Base-by-base conservation (phyloP, 2,888 invertebrate genomes). In the Candidula unifasciata region DNA sequence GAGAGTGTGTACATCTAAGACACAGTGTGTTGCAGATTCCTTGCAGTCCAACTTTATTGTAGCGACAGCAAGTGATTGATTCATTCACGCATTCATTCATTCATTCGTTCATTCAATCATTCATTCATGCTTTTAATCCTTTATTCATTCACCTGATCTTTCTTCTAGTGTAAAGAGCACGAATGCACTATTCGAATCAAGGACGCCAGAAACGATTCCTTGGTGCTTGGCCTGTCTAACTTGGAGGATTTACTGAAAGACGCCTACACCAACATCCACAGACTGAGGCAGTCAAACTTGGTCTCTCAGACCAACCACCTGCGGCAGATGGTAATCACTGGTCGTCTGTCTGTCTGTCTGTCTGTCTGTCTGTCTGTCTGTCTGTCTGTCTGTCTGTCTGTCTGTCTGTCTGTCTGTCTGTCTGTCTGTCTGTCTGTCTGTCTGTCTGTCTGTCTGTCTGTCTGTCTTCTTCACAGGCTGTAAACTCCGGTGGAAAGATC, bases 171-270 rank as follows among this genome's bases (percentile, higher is more conserved):
- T n/a, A 10, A 3, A 0, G 30, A 54, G 0, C 27, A 71, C n/a
- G 57, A 60, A 33, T 6, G 2, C 37, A 68, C 68, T 8, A 80
- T 80, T 18, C 35, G 80, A 33, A 27, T 80, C 30, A 37, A 68
- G 69, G 80, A 80, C 24, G n/a, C 68, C 8, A 68, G 27, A 30
- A 80, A 81, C n/a, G 81, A 81, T 33, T 57, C 81, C 1, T 44
- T 81, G 33, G 57, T 81, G 33, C 2, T 81, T n/a, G 35, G 27
- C 35, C 8, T 68, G 35, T 10, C 54, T 0, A 80, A 69, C 27
- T 27, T 80, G 54, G 44, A 69, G 52, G 66, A 44, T 2, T 0
- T 80, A 13, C 21, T 80, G 33, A 80, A 52, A 27, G 44, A 80
- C 6, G 18, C 80, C 0, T 16, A 44, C 2, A 2, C 18, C 2